A percentile compares a stretch with the other conserved stretches of the same genome.
These are phyloP conservation scores for Aratinga solstitialis DNA, from an alignment of 2,797 vertebrate genomes.

Conservation along the genomic window DNA sequence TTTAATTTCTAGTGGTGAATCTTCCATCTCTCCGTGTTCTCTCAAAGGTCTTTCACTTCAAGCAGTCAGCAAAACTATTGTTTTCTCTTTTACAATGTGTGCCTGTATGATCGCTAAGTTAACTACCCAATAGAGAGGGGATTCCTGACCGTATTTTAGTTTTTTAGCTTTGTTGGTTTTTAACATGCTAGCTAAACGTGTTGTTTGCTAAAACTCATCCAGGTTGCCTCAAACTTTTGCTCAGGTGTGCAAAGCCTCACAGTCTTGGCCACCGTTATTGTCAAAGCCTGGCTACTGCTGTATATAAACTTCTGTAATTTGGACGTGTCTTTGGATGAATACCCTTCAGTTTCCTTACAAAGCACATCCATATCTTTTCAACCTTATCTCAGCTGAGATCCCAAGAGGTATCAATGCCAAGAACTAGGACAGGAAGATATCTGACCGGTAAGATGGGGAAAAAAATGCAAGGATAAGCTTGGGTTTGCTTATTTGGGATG, in stretches of 20 bases:
- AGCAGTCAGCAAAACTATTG: neutral
- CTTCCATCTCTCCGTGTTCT: neutral
- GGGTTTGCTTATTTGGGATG: neutral
- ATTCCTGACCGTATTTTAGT: neutral
- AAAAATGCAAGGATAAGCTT: neutral
- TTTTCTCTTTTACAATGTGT: neutral
- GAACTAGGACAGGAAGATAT: neutral
- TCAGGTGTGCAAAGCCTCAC: neutral
- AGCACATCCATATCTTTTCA: neutral
- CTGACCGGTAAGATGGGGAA: neutral
- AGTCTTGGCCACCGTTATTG: accelerated
- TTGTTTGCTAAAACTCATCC: neutral
- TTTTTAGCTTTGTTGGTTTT: neutral
- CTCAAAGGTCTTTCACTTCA: neutral
- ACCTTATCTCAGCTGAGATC: neutral
- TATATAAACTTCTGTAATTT: neutral
- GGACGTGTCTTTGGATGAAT: neutral
- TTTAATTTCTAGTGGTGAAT: neutral
- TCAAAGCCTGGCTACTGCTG: neutral
- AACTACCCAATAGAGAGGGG: neutral
- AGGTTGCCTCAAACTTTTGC: neutral
- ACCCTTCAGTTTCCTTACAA: neutral
- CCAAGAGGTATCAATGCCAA: accelerated
- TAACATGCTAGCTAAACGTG: neutral
- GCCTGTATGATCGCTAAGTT: neutral